Evolutionary conservation across 2,797 vertebrate genomes (phyloP).

Genomic region (Anguilla obscura): DNA sequence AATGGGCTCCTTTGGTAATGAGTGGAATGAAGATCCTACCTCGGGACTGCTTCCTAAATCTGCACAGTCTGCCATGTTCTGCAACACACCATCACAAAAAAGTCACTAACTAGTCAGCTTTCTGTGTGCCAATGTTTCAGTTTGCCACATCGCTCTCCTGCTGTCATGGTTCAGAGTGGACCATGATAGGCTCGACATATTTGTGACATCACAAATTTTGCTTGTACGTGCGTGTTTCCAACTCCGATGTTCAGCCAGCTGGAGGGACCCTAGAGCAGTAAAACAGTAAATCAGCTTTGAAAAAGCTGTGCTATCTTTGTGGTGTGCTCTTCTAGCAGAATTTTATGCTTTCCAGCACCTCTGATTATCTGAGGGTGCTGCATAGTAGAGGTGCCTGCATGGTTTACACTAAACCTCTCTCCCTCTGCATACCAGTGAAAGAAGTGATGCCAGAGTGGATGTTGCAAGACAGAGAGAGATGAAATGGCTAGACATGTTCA

Average conservation of each 20-base stretch:
- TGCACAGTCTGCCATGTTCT: too few relatives aligned
- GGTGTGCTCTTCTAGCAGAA: neutral
- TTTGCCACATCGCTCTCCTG: too few relatives aligned
- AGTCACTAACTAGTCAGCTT: too few relatives aligned
- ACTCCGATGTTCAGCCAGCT: neutral
- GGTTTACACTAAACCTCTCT: neutral
- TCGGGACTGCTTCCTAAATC: too few relatives aligned
- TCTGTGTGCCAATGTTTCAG: too few relatives aligned
- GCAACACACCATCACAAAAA: too few relatives aligned
- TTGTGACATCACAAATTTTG: too few relatives aligned
- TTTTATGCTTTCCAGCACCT: neutral
- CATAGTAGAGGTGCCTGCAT: neutral
- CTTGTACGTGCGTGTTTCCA: too few relatives aligned
- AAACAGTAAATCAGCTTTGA: neutral
- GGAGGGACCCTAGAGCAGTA: neutral
- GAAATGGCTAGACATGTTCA: slow-evolving; percentile 93
- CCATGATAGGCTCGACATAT: too few relatives aligned
- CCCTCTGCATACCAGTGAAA: slow-evolving; percentile 68
- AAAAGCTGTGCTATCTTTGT: neutral
- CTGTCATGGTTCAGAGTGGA: too few relatives aligned
- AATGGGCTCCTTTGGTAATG: too few relatives aligned
- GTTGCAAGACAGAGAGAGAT: slow-evolving; percentile 87
- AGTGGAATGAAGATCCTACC: too few relatives aligned
- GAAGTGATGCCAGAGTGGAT: slow-evolving; percentile 73
- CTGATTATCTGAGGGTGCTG: neutral